These are phyloP conservation scores for Carterocephalus palaemon DNA, from an alignment of 2,888 invertebrate genomes.

Conservation along the genomic window DNA sequence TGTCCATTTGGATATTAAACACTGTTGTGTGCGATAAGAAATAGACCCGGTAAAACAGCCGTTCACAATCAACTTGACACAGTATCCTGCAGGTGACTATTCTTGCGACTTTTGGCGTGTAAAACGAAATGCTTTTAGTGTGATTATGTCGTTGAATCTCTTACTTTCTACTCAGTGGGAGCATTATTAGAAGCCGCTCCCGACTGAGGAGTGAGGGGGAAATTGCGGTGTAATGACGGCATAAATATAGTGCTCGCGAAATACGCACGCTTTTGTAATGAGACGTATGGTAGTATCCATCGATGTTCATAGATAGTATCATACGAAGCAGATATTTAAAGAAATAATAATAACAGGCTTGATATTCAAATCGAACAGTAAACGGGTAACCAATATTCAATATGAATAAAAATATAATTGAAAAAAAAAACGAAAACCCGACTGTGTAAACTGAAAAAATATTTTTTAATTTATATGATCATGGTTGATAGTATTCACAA, in stretches of 20 bases:
- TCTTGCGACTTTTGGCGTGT: slow-evolving; percentile 32
- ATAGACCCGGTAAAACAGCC: slow-evolving; percentile 4
- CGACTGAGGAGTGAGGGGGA: slow-evolving; percentile 37
- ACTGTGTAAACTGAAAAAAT: too few relatives aligned
- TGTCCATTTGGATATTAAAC: slow-evolving; percentile 12
- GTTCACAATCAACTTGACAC: slow-evolving; percentile 13
- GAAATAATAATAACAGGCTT: too few relatives aligned
- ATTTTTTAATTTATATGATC: too few relatives aligned
- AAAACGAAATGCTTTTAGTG: slow-evolving; percentile 64
- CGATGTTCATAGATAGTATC: too few relatives aligned
- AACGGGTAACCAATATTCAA: too few relatives aligned
- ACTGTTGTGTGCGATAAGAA: slow-evolving; percentile 5
- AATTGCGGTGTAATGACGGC: slow-evolving; percentile 48
- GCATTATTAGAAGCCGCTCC: slow-evolving; percentile 59
- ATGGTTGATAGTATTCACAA: too few relatives aligned
- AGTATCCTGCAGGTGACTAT: slow-evolving; percentile 13
- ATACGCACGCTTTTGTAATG: slow-evolving; percentile 40
- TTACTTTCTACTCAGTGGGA: slow-evolving; percentile 49
- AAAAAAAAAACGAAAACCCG: too few relatives aligned
- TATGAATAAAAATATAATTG: too few relatives aligned
- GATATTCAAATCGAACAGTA: too few relatives aligned
- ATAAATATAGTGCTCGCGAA: slow-evolving; percentile 35
- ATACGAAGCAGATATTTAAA: slow-evolving; percentile 9
- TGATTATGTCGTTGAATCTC: slow-evolving; percentile 65
- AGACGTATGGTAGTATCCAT: slow-evolving; percentile 31